A percentile compares a stretch with the other conserved stretches of the same genome.
phyloP scores from a whole-genome alignment of 2,888 invertebrate species.

The Leptogaster cylindrica region DNA sequence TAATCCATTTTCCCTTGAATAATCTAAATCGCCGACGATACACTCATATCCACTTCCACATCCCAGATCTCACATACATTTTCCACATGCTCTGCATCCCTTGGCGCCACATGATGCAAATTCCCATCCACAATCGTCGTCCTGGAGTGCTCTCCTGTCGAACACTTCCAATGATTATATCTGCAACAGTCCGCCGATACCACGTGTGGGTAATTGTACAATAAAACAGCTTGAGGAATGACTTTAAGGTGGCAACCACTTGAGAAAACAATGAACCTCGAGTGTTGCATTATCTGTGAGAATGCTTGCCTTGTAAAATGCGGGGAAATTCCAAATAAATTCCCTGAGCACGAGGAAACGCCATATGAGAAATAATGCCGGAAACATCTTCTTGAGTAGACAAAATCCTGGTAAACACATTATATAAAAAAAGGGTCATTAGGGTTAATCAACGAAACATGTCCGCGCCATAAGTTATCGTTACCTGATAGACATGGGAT shows the following conservation, averaged over 20 bases:
- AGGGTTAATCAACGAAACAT: conserved; percentile 34
- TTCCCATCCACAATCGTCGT: background rate
- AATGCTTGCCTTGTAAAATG: conserved; percentile 12
- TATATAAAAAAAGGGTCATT: conserved; percentile 15
- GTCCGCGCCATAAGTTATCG: conserved; percentile 13
- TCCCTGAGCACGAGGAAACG: background rate
- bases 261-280: conserved; percentile 30
- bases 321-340: conserved; percentile 23
- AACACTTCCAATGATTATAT: conserved; percentile 1
- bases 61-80: no score
- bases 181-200: background rate
- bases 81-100: background rate
- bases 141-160: background rate
- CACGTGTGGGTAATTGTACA: background rate
- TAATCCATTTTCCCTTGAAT: no score
- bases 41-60: no score
- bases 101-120: conserved; percentile 10
- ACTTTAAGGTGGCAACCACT: conserved; percentile 24
- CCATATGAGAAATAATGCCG: conserved; percentile 5
- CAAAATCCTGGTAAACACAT: background rate
- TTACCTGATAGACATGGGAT: conserved; percentile 7
- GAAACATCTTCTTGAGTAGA: background rate
- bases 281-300: conserved; percentile 21
- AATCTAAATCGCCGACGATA: no score
- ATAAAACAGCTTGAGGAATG: conserved; percentile 8